Conservation (phyloP, 2,888 invertebrate species). For the Volucella inflata region DNA sequence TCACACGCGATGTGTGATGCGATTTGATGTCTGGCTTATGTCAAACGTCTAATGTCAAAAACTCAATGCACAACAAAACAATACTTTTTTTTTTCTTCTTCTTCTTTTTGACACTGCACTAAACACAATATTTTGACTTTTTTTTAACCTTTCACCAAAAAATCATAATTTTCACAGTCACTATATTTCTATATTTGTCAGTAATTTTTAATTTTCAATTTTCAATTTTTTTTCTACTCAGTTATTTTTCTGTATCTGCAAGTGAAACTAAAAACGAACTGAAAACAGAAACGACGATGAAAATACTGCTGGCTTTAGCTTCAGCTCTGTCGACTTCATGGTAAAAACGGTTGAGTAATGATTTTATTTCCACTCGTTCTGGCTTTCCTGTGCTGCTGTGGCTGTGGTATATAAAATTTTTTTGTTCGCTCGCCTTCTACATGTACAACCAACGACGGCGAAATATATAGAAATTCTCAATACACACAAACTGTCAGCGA, state of each 20-base stretch:
- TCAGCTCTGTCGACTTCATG: slow-evolving; percentile 57
- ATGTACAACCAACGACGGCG: slow-evolving; percentile 37
- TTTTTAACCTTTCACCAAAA: slow-evolving; percentile 16
- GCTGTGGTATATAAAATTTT: slow-evolving; percentile 57
- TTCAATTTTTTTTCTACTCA: background rate
- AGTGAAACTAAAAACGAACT: slow-evolving; percentile 67
- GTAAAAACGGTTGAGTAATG: slow-evolving; percentile 71
- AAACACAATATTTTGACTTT: slow-evolving; percentile 7
- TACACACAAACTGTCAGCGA: slow-evolving; percentile 58
- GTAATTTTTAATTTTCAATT: too few relatives aligned
- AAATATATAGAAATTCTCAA: slow-evolving; percentile 55
- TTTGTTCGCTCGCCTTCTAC: slow-evolving; percentile 55
- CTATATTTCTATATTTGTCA: slow-evolving; percentile 6
- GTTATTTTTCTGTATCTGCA: slow-evolving; percentile 57
- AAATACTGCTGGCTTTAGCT: slow-evolving; percentile 65
- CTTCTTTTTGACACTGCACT: slow-evolving; percentile 21
- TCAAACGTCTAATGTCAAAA: slow-evolving; percentile 62
- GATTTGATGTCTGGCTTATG: slow-evolving; percentile 39
- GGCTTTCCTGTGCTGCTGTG: background rate
- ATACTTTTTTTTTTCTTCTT: background rate
- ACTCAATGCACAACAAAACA: slow-evolving; percentile 41
- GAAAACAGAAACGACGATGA: slow-evolving; percentile 60
- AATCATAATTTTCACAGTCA: slow-evolving; percentile 2
- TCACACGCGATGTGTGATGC: slow-evolving; percentile 52
- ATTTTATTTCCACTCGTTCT: slow-evolving; percentile 67